Evolutionary conservation across 1,140 invertebrate genomes (phyloP).

Genomic region (Sycobia sp.): DNA sequence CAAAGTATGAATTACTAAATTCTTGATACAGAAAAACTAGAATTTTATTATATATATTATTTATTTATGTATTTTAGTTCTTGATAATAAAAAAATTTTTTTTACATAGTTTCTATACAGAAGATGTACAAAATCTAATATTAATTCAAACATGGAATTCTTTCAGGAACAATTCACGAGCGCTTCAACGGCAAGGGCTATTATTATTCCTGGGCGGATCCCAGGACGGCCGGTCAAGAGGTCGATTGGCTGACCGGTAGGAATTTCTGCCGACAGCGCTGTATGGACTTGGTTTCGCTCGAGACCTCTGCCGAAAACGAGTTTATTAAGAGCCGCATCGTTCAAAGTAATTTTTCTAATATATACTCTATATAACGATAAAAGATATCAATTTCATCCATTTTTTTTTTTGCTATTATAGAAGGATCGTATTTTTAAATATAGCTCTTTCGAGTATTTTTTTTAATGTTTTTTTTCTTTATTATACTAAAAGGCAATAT

Average conservation of each 20-base stretch:
- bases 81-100: too few relatives aligned
- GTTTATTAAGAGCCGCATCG: conserved; percentile 77
- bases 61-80: too few relatives aligned
- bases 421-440: neutral
- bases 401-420: neutral
- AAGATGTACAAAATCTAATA: too few relatives aligned
- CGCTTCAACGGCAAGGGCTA: conserved; percentile 71
- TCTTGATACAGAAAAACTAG: too few relatives aligned
- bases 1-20: too few relatives aligned
- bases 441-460: too few relatives aligned
- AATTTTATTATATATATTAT: too few relatives aligned
- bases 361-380: too few relatives aligned
- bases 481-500: neutral
- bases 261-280: conserved; percentile 82
- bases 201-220: conserved; percentile 84
- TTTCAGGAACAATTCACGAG: conserved; percentile 61
- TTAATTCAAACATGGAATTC: too few relatives aligned
- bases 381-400: too few relatives aligned
- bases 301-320: conserved; percentile 83
- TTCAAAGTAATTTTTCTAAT: conserved; percentile 65
- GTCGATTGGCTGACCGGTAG: conserved; percentile 80
- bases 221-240: conserved; percentile 71
- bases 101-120: too few relatives aligned
- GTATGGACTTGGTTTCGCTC: conserved; percentile 84
- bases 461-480: too few relatives aligned